Evolutionary conservation across 2,113 vertebrate genomes (phyloP), one percentile per base, ranked within the genome.

Genomic region (Alexandromys fortis): DNA sequence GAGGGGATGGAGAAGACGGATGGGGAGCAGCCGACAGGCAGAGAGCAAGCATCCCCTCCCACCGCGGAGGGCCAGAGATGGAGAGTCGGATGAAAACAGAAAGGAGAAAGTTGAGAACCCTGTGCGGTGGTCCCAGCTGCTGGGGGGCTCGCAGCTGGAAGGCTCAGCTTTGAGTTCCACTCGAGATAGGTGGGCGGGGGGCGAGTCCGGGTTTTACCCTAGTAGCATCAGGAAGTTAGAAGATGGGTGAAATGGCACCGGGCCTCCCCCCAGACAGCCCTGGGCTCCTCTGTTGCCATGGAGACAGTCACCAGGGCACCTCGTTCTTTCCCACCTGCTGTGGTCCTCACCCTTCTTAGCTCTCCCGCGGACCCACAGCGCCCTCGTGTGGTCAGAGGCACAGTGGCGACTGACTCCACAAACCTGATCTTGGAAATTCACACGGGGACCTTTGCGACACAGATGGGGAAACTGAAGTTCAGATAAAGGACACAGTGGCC

Each of bases 301-400:
- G 96, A 92, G 49, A 97, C 90, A 17, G 89, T 94, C 45, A 13
- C 94, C 87, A 83, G 33, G 77, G 72, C 55, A 30, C 82, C 47
- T 17, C 75, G 49, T 63, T 63, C 21, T 72, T 65, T 93, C 91
- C 88, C 78, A 96, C 91, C 91, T 91, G 55, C 19, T 45, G 0
- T 0, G 2, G 22, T 0, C 65, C 49, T 14, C 67, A 14, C 52
- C 92, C 61, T 67, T 42, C n/a, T 70, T 21, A 22, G 8, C 35
- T 75, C 89, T 92, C 92, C 35, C 19, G 19, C 0, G 16, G 55
- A 30, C 35, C 82, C 12, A 19, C 58, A 89, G 94, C 91, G 95
- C 96, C 97, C 67, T 63, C 96, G 16, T 72, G 97, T 96, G 97
- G 94, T 89, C 73, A 75, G 35, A 92, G 63, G 33, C 16, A 28